Percentiles rank a stretch among this genome's conserved stretches.
Evolutionary conservation across 2,797 vertebrate species (phyloP).

Genomic region (Pipistrellus nathusii): DNA sequence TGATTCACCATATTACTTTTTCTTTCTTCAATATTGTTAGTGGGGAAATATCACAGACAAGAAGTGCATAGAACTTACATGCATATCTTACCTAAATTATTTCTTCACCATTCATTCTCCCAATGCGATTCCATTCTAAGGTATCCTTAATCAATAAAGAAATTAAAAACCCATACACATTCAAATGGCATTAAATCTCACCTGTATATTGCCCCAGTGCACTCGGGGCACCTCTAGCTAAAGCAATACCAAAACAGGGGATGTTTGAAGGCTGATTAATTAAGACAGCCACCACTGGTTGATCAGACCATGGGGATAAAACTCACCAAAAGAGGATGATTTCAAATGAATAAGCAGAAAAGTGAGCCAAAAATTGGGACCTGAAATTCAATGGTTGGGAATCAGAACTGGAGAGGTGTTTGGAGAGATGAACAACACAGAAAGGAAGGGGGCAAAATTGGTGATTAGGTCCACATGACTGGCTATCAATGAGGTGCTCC

Average conservation of each 20-base stretch:
- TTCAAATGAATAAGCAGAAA: background rate
- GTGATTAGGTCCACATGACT: background rate
- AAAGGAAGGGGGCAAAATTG: background rate
- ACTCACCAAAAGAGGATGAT: background rate
- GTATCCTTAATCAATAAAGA: background rate
- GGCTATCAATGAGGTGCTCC: background rate
- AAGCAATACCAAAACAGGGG: background rate
- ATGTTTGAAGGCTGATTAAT: background rate
- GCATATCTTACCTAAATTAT: background rate
- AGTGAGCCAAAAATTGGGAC: background rate
- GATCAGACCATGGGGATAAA: background rate
- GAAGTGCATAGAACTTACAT: background rate
- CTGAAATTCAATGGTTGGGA: background rate
- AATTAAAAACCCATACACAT: no score
- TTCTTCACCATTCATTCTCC: background rate
- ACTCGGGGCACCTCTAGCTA: background rate
- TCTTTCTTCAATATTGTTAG: slow-evolving; percentile 18
- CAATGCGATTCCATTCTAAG: background rate
- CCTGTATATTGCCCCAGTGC: background rate
- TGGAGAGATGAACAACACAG: background rate
- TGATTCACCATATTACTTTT: background rate
- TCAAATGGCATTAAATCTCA: background rate
- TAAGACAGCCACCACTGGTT: background rate
- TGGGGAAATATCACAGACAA: background rate
- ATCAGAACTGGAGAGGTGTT: background rate